These are phyloP conservation scores for Cylloceria caligata DNA, from an alignment of 2,888 invertebrate species.

Conservation along the genomic window DNA sequence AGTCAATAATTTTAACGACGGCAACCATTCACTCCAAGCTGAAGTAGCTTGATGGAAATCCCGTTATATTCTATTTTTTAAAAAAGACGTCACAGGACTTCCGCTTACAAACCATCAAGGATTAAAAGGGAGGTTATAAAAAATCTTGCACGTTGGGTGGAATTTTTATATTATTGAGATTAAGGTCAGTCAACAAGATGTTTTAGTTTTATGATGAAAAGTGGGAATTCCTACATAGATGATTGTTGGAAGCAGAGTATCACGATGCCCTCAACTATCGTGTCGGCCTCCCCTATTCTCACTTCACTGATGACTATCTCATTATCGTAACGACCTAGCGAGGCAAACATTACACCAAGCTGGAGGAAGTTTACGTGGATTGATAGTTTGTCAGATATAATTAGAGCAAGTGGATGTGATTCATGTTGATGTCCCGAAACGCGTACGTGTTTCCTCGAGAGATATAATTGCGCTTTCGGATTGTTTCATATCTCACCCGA, in stretches of 20 bases:
- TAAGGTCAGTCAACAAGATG: too few relatives aligned
- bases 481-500: neutral
- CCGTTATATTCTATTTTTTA: too few relatives aligned
- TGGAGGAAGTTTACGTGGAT: slow-evolving; percentile 70
- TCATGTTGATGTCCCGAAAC: slow-evolving; percentile 43
- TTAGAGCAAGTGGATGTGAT: slow-evolving; percentile 70
- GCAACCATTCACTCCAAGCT: neutral
- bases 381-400: slow-evolving; percentile 74
- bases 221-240: too few relatives aligned
- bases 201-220: too few relatives aligned
- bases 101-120: neutral
- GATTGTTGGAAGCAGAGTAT: neutral
- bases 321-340: slow-evolving; percentile 74
- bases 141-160: neutral
- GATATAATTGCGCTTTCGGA: slow-evolving; percentile 25
- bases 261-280: slow-evolving; percentile 10
- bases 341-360: slow-evolving; percentile 60
- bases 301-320: slow-evolving; percentile 60
- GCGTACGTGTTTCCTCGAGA: neutral
- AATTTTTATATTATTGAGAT: too few relatives aligned
- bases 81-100: too few relatives aligned
- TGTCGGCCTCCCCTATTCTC: neutral
- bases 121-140: neutral
- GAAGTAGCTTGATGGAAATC: slow-evolving; percentile 13
- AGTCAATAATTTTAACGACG: slow-evolving; percentile 32